phyloP scores from a whole-genome alignment of 1,140 invertebrate species.

The Drosophila suzukii region DNA sequence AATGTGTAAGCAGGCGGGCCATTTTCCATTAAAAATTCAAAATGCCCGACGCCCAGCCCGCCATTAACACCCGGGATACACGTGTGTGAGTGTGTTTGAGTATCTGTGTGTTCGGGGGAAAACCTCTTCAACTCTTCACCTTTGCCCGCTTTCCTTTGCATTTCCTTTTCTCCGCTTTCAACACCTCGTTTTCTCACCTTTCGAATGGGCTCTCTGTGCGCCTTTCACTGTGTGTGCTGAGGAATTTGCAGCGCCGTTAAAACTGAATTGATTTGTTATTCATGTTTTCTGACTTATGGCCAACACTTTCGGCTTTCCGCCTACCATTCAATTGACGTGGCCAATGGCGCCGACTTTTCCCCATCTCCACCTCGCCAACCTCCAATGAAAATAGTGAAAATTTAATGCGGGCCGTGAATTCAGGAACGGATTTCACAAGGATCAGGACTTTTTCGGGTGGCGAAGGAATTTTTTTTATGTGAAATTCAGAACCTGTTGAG shows the following conservation, averaged over 20 bases:
- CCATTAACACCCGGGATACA: constrained; percentile 67
- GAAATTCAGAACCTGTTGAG: not conserved
- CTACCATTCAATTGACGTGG: constrained; percentile 74
- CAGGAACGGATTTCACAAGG: constrained; percentile 28
- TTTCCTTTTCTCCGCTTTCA: constrained; percentile 53
- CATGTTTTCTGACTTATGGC: constrained; percentile 82
- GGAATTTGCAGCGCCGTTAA: constrained; percentile 74
- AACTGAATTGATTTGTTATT: constrained; percentile 82
- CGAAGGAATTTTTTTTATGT: not conserved
- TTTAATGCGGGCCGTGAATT: constrained; percentile 59
- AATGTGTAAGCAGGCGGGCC: constrained; percentile 64
- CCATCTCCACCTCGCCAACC: not conserved
- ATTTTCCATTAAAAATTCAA: constrained; percentile 79
- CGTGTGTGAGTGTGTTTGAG: constrained; percentile 15
- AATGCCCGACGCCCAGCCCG: constrained; percentile 75
- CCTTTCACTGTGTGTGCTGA: constrained; percentile 41
- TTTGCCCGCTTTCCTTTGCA: constrained; percentile 34
- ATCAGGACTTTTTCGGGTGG: not conserved
- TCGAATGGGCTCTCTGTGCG: constrained; percentile 39
- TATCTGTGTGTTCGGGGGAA: constrained; percentile 27
- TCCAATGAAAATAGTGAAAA: constrained; percentile 68
- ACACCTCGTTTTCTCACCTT: constrained; percentile 80
- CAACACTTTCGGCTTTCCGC: constrained; percentile 75
- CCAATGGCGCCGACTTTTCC: constrained; percentile 61
- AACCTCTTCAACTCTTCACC: constrained; percentile 46